Evolutionary conservation across 2,888 invertebrate genomes (phyloP).

Genomic region (Cerastis leucographa): DNA sequence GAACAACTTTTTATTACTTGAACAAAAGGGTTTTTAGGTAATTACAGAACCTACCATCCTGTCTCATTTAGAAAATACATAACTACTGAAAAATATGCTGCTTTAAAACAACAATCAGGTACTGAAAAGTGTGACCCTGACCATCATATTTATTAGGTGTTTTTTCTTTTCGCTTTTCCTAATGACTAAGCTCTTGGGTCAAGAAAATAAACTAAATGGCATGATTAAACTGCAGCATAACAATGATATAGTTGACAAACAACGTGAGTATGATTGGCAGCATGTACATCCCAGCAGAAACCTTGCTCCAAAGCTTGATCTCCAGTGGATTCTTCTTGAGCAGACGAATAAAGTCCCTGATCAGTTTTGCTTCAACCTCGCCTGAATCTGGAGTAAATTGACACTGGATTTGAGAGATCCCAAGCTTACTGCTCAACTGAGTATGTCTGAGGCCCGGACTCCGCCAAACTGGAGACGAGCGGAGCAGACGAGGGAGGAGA

Average conservation of each 20-base stretch:
- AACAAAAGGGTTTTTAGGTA: too few relatives aligned
- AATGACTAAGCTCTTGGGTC: background rate
- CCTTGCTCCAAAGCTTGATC: background rate
- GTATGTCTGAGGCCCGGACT: too few relatives aligned
- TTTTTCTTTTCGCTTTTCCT: background rate
- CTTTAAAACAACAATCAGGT: too few relatives aligned
- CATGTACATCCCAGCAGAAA: slow-evolving; percentile 10
- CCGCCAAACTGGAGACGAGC: background rate
- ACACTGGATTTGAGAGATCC: background rate
- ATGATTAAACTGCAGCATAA: slow-evolving; percentile 44
- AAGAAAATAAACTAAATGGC: slow-evolving; percentile 4
- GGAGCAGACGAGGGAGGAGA: background rate
- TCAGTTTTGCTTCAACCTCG: slow-evolving; percentile 5
- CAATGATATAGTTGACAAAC: slow-evolving; percentile 8
- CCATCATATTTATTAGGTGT: too few relatives aligned
- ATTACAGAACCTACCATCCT: too few relatives aligned
- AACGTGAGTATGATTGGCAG: slow-evolving; percentile 1
- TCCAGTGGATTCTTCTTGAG: background rate
- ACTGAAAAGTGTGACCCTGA: too few relatives aligned
- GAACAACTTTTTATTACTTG: too few relatives aligned
- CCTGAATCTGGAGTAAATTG: too few relatives aligned
- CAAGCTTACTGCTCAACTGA: background rate
- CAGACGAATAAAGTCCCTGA: slow-evolving; percentile 21
- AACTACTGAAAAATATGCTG: background rate
- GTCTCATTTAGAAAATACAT: background rate